Percentiles rank a stretch among this genome's conserved stretches.
Conservation (phyloP, 1,140 invertebrate species). For the Drosophila bipectinata region DNA sequence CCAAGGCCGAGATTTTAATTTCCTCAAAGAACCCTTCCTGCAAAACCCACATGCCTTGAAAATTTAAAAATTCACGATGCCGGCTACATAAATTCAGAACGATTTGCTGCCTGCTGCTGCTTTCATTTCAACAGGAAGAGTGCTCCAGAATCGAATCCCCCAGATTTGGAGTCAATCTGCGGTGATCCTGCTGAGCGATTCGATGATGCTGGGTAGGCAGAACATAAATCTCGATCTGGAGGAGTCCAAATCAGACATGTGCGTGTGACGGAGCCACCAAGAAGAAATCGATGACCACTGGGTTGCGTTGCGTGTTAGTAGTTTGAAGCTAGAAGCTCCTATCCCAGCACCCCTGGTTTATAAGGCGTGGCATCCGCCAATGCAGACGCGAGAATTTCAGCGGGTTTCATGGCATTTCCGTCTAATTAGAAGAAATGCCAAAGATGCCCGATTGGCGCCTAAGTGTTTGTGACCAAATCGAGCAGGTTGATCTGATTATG, state of each 20-base stretch:
- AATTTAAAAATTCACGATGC: slow-evolving; percentile 3
- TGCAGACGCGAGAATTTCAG: slow-evolving; percentile 50
- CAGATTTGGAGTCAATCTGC: slow-evolving; percentile 21
- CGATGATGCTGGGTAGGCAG: slow-evolving; percentile 43
- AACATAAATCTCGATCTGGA: slow-evolving; percentile 58
- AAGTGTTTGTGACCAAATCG: slow-evolving; percentile 77
- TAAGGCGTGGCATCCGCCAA: slow-evolving; percentile 41
- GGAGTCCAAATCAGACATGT: slow-evolving; percentile 37
- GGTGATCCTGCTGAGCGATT: slow-evolving; percentile 66
- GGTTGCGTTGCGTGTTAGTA: slow-evolving; percentile 4
- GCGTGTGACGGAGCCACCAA: slow-evolving; percentile 52
- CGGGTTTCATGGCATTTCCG: slow-evolving; percentile 54
- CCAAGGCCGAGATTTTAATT: slow-evolving; percentile 21
- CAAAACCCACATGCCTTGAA: slow-evolving; percentile 34
- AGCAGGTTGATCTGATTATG: slow-evolving; percentile 64
- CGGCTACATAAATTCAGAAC: slow-evolving; percentile 55
- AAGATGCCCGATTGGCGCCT: slow-evolving; percentile 79
- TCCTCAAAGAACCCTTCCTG: slow-evolving; percentile 9
- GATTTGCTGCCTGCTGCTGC: slow-evolving; percentile 69
- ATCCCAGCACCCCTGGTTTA: slow-evolving; percentile 1
- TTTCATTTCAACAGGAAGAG: slow-evolving; percentile 73
- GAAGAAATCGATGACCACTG: slow-evolving; percentile 32
- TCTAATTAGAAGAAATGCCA: slow-evolving; percentile 79
- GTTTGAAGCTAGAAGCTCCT: neutral
- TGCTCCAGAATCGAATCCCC: slow-evolving; percentile 43